phyloP scores from a whole-genome alignment of 1,140 invertebrate species.

The Tetramorium simillimum region DNA sequence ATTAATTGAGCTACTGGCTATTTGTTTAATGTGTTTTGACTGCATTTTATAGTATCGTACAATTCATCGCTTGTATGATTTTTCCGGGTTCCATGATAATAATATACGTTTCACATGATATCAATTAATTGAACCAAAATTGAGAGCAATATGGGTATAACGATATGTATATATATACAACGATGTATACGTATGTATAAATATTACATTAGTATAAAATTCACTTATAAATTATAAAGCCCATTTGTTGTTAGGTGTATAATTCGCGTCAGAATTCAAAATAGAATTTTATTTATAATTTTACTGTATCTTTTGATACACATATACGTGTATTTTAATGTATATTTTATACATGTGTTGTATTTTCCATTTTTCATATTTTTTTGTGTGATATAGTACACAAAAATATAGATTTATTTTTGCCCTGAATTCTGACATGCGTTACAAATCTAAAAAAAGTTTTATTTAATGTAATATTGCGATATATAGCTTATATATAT shows the following conservation, averaged over 20 bases:
- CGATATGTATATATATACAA: no score
- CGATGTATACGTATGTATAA: no score
- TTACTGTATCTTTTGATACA: background rate
- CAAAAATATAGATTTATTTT: background rate
- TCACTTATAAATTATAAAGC: background rate
- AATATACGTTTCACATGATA: background rate
- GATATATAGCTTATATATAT: background rate
- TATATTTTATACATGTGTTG: background rate
- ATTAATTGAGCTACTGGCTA: slow-evolving; percentile 19
- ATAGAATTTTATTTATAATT: background rate
- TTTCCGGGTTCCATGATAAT: background rate
- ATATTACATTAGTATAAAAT: background rate
- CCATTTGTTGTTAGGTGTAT: background rate
- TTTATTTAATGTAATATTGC: background rate
- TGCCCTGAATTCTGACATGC: background rate
- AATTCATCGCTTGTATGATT: background rate
- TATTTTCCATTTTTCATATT: background rate
- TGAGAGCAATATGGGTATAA: background rate
- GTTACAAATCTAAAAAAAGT: background rate
- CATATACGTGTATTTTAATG: background rate
- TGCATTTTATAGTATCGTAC: background rate
- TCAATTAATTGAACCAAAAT: slow-evolving; percentile 35
- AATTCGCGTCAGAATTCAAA: background rate
- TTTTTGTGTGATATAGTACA: background rate
- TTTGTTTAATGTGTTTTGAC: slow-evolving; percentile 17